A percentile compares a stretch with the other conserved stretches of the same genome.
Conservation (phyloP, 2,113 vertebrate genomes). For the Cettia cetti region DNA sequence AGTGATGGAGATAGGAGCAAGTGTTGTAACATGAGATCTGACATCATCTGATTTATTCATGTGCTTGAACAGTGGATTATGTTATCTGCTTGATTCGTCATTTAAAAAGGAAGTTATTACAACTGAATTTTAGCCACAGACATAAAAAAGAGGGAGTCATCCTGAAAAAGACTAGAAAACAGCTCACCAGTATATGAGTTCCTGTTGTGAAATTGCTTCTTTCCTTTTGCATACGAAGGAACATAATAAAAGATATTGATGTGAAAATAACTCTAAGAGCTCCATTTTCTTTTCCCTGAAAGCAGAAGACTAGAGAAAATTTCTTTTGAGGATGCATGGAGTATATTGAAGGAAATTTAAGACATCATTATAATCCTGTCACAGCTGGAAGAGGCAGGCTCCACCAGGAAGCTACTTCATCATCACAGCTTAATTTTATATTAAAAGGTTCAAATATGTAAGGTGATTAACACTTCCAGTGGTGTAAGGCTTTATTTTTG, state of each 20-base stretch:
- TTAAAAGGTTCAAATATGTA: neutral
- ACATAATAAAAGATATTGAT: neutral
- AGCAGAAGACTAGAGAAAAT: neutral
- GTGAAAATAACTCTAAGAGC: neutral
- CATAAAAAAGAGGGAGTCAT: neutral
- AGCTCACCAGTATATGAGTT: neutral
- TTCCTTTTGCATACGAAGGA: neutral
- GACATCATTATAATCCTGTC: neutral
- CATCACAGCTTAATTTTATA: neutral
- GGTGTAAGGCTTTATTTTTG: neutral
- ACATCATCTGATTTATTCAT: conserved; percentile 46
- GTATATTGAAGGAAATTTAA: neutral
- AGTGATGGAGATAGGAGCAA: neutral
- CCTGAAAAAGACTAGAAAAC: neutral
- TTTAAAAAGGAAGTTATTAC: neutral
- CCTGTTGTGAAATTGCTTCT: neutral
- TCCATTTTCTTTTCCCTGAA: neutral
- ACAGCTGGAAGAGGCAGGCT: neutral
- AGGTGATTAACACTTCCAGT: neutral
- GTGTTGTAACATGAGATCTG: neutral
- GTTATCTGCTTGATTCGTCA: neutral
- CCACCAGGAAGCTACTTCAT: neutral
- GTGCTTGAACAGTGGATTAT: neutral
- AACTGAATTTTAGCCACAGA: neutral
- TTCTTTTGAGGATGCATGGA: neutral